Evolutionary conservation across 1,140 invertebrate species (phyloP).

Genomic region (Drosophila kikkawai): DNA sequence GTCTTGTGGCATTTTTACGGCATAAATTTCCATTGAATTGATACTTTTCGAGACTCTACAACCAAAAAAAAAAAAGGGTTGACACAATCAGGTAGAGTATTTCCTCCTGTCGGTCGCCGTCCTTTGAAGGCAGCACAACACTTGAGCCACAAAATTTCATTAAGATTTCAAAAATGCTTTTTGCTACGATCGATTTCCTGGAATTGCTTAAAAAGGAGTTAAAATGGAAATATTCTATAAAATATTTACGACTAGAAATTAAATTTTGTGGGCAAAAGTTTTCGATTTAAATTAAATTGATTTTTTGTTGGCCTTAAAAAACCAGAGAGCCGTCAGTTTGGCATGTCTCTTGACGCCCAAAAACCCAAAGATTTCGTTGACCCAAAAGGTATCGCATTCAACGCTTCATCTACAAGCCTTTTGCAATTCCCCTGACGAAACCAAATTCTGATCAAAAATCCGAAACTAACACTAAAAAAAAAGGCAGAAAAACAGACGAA

Average conservation of each 20-base stretch:
- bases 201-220: conserved; percentile 30
- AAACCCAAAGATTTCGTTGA: conserved; percentile 10
- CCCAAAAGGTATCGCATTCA: conserved; percentile 82
- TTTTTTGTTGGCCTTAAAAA: conserved; percentile 8
- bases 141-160: conserved; percentile 57
- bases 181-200: conserved; percentile 36
- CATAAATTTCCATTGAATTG: conserved; percentile 84
- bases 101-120: conserved; percentile 63
- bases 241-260: conserved; percentile 36
- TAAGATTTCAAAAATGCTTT: conserved; percentile 69
- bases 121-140: conserved; percentile 74
- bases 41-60: conserved; percentile 49
- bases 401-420: conserved; percentile 53
- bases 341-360: conserved; percentile 72
- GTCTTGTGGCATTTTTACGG: conserved; percentile 76
- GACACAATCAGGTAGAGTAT: conserved; percentile 78
- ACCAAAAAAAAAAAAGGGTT: conserved; percentile 60
- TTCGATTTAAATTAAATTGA: not conserved
- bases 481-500: conserved; percentile 8
- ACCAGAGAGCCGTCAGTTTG: conserved; percentile 50
- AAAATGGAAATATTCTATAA: conserved; percentile 28
- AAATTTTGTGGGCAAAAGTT: conserved; percentile 21
- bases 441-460: conserved; percentile 71
- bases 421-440: conserved; percentile 62
- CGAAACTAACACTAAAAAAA: conserved; percentile 35